Base-by-base conservation (phyloP, 2,113 vertebrate genomes). In the Triplophysa dalaica region DNA sequence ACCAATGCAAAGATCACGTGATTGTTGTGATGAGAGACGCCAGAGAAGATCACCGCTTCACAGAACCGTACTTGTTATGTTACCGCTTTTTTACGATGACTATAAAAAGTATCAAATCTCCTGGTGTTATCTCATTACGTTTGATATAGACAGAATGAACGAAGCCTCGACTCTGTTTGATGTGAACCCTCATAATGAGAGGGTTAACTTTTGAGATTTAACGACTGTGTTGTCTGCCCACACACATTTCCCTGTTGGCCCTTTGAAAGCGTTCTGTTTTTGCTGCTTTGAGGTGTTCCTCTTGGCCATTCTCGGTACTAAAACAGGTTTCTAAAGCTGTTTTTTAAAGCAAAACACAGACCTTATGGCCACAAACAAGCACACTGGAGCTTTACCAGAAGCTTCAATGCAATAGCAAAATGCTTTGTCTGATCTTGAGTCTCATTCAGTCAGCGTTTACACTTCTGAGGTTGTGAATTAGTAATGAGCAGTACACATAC, bases 191-290 rank as follows among this genome's bases (percentile, higher is more conserved):
- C 5, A 58, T 33, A 72, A 41, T 4, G 11, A 72, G 19, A 72
- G 11, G 69, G 50, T 58, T 72, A 13, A 21, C 19, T n/a, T 58
- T 38, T 9, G 29, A 58, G 26, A 56, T 33, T 0, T 21, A 2
- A 33, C 1, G 14, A 70, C 26, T 72, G 26, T 33, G 33, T 26
- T 11, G 54, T 33, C 52, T 7, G 11, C 52, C 69, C 66, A 17
- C 69, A 56, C 50, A 38, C 9, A n/a, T 26, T 33, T 77, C 50
- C 48, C 26, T 22, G 9, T 70, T 58, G 52, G 26, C 26, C 50
- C 29, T 56, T 10, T 58, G 8, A 68, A 77, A 68, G 38, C 8
- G 14, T 26, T 58, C 29, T 58, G 50, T 77, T 77, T 77, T 67
- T 77, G 64, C 58, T 56, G 14, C 33, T 67, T 78, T 43, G 2